Base-by-base conservation (phyloP, 2,888 invertebrate species). In the Cinara cedri region DNA sequence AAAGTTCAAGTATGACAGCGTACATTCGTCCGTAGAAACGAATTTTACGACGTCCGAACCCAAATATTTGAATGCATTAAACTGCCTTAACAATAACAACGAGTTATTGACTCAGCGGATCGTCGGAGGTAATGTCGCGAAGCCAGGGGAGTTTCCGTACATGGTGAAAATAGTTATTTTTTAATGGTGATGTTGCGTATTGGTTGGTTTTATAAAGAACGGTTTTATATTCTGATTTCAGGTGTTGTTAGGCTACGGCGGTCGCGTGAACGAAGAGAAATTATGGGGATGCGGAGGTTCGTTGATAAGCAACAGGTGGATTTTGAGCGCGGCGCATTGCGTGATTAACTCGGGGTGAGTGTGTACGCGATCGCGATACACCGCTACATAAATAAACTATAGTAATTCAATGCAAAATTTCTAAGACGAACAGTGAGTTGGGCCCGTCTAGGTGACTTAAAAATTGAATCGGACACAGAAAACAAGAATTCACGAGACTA, bases 401-500 rank as follows among this genome's bases (percentile, higher is more conserved):
- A 10, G 42, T 19, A 26, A 60, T 42, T n/a, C 1, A 70, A 21
- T 42, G 10, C 3, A 46, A 65, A 3, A 13, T 21, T 46, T 57
- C 24, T 11, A 34, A 74, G 74, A 21, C 42, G 42, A 42, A 11
- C 11, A 16, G 76, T 44, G 34, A 76, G 72, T 13, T 82, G 81
- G 81, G 81, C 51, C 10, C 57, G 66, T 2, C 46, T 82, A 3
- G 81, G 81, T 10, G 71, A 57, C 2, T 14, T 78, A 3, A 78
- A 68, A 16, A 68, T 57, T 1, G 14, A 46, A 26, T 68, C 66
- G 49, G 68, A 78, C 14, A 11, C 42, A 0, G 49, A 80, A 10
- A 87, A 88, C 66, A 87, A 87, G 57, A 81, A 87, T 13, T 87
- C 87, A 2, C 89, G 90, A 83, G 88, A 89, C 57, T 86, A 89